phyloP scores from a whole-genome alignment of 1,140 invertebrate genomes.

The Achatina immaculata region DNA sequence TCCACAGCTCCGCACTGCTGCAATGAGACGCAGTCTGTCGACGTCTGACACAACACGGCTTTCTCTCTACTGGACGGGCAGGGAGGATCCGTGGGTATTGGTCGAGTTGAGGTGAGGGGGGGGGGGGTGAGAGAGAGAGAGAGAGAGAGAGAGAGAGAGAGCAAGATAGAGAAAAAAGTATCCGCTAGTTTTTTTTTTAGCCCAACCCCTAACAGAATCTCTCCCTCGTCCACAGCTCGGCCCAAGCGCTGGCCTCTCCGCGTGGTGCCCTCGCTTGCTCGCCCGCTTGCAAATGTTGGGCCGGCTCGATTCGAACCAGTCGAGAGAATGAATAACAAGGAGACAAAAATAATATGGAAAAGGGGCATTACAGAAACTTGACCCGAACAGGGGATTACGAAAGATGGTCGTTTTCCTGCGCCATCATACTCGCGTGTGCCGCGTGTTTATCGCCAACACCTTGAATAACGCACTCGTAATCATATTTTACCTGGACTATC shows the following conservation, averaged over 20 bases:
- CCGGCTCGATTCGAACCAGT: background rate
- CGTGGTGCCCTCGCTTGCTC: background rate
- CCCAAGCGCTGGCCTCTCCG: background rate
- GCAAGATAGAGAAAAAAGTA: no score
- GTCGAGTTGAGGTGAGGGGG: no score
- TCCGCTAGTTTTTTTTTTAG: slow-evolving; percentile 16
- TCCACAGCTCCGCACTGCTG: background rate
- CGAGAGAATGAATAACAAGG: background rate
- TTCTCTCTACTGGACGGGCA: no score
- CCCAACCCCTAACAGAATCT: background rate
- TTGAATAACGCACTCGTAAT: no score
- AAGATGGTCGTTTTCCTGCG: no score
- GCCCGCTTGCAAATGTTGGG: background rate
- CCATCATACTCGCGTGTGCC: no score
- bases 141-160: no score
- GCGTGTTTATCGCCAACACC: no score
- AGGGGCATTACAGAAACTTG: no score
- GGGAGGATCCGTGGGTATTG: background rate
- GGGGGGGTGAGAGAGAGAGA: no score
- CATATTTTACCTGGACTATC: no score
- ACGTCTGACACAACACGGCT: background rate
- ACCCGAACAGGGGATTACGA: no score
- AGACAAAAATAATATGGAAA: background rate
- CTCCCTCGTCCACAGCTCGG: background rate
- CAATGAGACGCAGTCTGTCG: background rate